Evolutionary conservation across 2,113 vertebrate species (phyloP).

Genomic region (Anarrhichthys ocellatus): DNA sequence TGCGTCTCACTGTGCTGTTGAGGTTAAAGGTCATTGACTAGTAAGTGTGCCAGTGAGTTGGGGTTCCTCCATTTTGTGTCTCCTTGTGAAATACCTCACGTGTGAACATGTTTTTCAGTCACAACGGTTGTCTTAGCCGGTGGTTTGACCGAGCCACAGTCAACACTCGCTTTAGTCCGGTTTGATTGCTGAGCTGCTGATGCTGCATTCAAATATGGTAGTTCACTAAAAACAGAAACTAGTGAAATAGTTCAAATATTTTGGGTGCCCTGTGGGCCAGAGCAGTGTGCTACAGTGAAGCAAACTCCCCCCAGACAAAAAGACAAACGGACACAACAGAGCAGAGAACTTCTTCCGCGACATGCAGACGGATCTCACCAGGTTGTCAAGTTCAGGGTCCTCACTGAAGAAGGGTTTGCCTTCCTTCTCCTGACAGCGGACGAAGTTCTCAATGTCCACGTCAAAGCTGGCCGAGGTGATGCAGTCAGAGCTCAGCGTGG

Average conservation of each 20-base stretch:
- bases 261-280: not conserved
- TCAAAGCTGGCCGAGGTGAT: constrained; percentile 98
- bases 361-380: constrained; percentile 84
- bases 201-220: not conserved
- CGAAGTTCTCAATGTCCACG: constrained; percentile 97
- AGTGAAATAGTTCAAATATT: not conserved
- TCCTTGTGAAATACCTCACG: constrained; percentile 19
- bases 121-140: not conserved
- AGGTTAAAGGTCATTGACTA: not conserved
- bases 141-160: not conserved
- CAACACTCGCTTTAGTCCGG: not conserved
- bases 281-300: not conserved
- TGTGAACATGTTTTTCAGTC: not conserved
- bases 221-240: not conserved
- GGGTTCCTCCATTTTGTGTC: not conserved
- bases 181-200: not conserved
- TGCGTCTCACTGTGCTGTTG: not conserved
- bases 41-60: not conserved
- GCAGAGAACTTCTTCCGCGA: not conserved
- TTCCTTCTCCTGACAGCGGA: constrained; percentile 95
- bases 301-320: not conserved
- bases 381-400: constrained; percentile 95
- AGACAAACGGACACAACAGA: not conserved
- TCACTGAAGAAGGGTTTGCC: constrained; percentile 98
- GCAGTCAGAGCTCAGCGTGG: constrained; percentile 96